Evolutionary conservation across 92 coral and sea anemone species (phyloP), one percentile per base, ranked within the genome.

Genomic region (Phenganax subtilis): DNA sequence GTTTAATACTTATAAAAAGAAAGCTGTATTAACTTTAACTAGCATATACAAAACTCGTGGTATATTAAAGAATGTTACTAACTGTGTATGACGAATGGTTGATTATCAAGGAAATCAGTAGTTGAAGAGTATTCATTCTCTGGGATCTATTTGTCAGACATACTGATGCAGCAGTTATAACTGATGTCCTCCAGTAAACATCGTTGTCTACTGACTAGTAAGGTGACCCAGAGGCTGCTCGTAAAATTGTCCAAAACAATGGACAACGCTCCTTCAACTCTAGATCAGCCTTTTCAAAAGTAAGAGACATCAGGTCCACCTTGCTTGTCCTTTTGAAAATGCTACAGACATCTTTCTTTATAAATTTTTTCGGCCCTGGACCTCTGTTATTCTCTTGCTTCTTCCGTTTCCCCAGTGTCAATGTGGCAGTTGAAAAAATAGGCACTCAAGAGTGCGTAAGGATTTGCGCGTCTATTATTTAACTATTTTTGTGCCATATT

Each of bases 261-360:
- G 76, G 56, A 57, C 81, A 76, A 7, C 70, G 81, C n/a, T 76
- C 81, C 54, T 76, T 27, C 81, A 76, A 25, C 54, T 76, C 81
- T 31, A 10, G 7, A 57, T 76, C 54, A 0, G 60, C 79, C 44
- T 76, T 76, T 25, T 59, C 68, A 65, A 76, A 76, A 76, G 12
- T 57, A 27, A 76, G 59, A 10, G 51, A 57, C 55, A 59, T 57
- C 54, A 76, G 6, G 15, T 76, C 81, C 55, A 57, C 70, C n/a
- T 76, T 76, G 53, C 54, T 15, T 27, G 81, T 59, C 56, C n/a
- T 57, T 15, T 76, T 76, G 8, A 76, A 57, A 3, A 76, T 59
- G 25, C 81, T 76, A 8, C 81, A 54, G 54, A 76, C n/a, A 57
- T 76, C 81, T 59, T 76, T 76, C 30, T 75, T 75, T 53, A 75